phyloP scores from a whole-genome alignment of 2,113 vertebrate genomes.

The Bambusicola thoracicus region DNA sequence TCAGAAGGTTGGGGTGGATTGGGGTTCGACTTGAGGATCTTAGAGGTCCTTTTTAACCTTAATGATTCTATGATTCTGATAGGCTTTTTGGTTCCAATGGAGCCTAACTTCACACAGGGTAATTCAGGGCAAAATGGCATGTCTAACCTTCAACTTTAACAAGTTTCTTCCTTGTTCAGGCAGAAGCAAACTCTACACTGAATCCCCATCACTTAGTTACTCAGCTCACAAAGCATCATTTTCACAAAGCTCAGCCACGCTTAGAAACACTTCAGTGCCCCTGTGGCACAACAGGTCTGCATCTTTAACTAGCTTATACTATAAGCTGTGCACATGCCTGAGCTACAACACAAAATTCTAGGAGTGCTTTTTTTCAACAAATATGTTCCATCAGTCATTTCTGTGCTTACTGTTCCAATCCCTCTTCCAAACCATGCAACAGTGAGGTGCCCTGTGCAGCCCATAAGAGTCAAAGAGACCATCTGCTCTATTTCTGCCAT shows the following conservation, averaged over 20 bases:
- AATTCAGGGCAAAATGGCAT: neutral
- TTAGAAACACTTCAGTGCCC: neutral
- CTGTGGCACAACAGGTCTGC: neutral
- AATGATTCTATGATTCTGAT: too few species aligned
- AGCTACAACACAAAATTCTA: neutral
- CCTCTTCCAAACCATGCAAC: neutral
- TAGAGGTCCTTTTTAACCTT: too few species aligned
- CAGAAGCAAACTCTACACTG: neutral
- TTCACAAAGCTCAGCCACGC: fast-evolving
- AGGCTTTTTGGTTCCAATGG: neutral
- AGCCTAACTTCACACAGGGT: neutral
- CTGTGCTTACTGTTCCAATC: neutral
- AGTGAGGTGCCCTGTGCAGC: neutral
- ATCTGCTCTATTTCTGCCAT: neutral
- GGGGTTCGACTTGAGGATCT: too few species aligned
- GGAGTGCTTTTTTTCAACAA: neutral
- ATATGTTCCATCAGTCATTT: neutral
- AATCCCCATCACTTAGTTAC: neutral
- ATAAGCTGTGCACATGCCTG: neutral
- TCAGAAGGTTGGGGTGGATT: too few species aligned
- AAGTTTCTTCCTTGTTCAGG: neutral
- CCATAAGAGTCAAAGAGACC: neutral
- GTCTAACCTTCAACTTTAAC: neutral
- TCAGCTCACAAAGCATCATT: neutral
- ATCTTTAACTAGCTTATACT: neutral